phyloP scores from a whole-genome alignment of 1,140 invertebrate genomes.

The Oreohelix idahoensis region DNA sequence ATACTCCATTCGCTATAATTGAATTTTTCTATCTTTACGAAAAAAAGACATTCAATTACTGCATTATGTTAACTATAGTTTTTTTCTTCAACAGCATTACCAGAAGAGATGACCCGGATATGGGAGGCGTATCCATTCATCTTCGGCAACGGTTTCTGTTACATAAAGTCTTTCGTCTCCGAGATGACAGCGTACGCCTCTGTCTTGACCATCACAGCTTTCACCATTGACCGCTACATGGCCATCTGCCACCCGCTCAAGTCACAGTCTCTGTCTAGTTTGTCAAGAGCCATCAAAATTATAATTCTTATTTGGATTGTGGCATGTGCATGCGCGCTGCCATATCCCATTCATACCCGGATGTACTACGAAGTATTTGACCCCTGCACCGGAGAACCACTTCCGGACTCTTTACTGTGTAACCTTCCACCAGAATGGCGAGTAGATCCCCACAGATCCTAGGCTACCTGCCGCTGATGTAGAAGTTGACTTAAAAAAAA shows the following conservation, averaged over 20 bases:
- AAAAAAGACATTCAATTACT: too few species aligned
- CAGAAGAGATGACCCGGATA: slow-evolving; percentile 87
- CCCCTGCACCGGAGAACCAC: slow-evolving; percentile 48
- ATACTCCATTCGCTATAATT: too few species aligned
- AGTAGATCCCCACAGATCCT: too few species aligned
- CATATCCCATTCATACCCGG: slow-evolving; percentile 70
- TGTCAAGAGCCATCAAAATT: slow-evolving; percentile 85
- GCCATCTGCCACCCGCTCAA: slow-evolving; percentile 93
- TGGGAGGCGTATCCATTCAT: slow-evolving; percentile 90
- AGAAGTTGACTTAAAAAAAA: too few species aligned
- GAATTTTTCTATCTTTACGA: too few species aligned
- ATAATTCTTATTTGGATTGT: slow-evolving; percentile 85
- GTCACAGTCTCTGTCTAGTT: slow-evolving; percentile 87
- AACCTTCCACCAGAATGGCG: slow-evolving; percentile 41
- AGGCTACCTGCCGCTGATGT: too few species aligned
- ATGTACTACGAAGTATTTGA: slow-evolving; percentile 50
- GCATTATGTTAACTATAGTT: too few species aligned
- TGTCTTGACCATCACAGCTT: slow-evolving; percentile 91
- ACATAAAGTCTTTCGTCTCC: slow-evolving; percentile 85
- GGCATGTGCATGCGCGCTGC: slow-evolving; percentile 84
- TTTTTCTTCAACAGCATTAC: slow-evolving; percentile 77
- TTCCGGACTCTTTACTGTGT: slow-evolving; percentile 45
- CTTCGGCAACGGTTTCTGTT: slow-evolving; percentile 88
- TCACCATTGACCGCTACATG: slow-evolving; percentile 94
- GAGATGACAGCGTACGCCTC: slow-evolving; percentile 94